phyloP scores from a whole-genome alignment of 2,888 invertebrate species.

The Drosophila tanythrix region DNA sequence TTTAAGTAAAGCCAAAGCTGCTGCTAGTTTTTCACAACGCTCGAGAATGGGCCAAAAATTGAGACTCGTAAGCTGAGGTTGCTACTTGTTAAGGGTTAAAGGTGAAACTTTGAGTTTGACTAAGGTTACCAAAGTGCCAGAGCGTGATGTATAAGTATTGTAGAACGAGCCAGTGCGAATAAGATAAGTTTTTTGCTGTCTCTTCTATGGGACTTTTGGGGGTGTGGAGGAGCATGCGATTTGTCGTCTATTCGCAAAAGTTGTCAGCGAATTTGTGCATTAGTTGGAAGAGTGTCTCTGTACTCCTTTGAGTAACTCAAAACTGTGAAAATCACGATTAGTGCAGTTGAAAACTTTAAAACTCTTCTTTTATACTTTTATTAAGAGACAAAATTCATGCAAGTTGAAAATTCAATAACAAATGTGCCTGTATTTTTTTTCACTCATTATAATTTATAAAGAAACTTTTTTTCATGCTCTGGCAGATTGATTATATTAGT shows the following conservation, averaged over 20 bases:
- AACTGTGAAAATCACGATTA: slow-evolving; percentile 51
- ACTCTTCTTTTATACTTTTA: not conserved
- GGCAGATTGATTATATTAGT: not conserved
- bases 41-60: slow-evolving; percentile 53
- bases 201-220: slow-evolving; percentile 26
- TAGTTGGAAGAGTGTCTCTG: slow-evolving; percentile 35
- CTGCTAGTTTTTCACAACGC: slow-evolving; percentile 43
- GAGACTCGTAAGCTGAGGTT: slow-evolving; percentile 64
- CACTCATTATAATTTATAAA: not conserved
- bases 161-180: slow-evolving; percentile 37
- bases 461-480: not conserved
- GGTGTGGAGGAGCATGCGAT: slow-evolving; percentile 35
- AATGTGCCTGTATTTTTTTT: not conserved
- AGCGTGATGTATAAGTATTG: slow-evolving; percentile 62
- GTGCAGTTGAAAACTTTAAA: slow-evolving; percentile 19
- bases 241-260: slow-evolving; percentile 51
- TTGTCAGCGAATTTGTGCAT: slow-evolving; percentile 52
- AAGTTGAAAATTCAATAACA: not conserved
- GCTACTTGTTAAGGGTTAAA: slow-evolving; percentile 63
- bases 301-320: slow-evolving; percentile 40
- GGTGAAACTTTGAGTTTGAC: slow-evolving; percentile 67
- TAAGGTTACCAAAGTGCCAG: slow-evolving; percentile 62
- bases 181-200: slow-evolving; percentile 49
- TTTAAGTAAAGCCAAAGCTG: slow-evolving; percentile 73
- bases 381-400: not conserved